Evolutionary conservation across 2,797 vertebrate species (phyloP).

Genomic region (Amphiprion clarkii): DNA sequence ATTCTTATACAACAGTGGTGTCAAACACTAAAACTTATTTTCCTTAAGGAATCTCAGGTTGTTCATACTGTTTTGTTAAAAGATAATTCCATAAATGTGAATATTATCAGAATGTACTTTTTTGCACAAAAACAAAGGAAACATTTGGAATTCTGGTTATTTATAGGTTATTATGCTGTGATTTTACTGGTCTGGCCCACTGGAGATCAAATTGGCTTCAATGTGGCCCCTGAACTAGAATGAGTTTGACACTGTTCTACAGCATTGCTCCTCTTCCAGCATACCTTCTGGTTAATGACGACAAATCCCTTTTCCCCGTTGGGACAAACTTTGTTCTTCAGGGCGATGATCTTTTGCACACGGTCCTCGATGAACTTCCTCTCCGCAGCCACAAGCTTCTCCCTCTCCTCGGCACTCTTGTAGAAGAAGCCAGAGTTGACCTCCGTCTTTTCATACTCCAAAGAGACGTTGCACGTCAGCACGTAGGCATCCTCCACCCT

Average conservation of each 20-base stretch:
- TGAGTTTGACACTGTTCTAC: too few relatives aligned
- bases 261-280: background rate
- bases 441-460: constrained; percentile 99
- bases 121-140: too few relatives aligned
- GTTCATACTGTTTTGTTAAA: too few relatives aligned
- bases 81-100: too few relatives aligned
- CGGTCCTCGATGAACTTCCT: constrained; percentile 97
- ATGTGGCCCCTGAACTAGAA: too few relatives aligned
- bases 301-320: constrained; percentile 93
- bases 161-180: too few relatives aligned
- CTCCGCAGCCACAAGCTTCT: constrained; percentile 96
- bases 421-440: constrained; percentile 99
- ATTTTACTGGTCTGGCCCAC: too few relatives aligned
- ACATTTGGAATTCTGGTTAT: too few relatives aligned
- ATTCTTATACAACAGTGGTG: background rate
- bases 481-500: constrained; percentile 94
- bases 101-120: too few relatives aligned
- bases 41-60: too few relatives aligned
- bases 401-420: constrained; percentile 95
- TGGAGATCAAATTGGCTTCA: too few relatives aligned
- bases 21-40: too few relatives aligned
- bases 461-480: constrained; percentile 94
- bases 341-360: constrained; percentile 93
- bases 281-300: constrained; percentile 98
- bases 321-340: constrained; percentile 92